Evolutionary conservation across 1,140 invertebrate genomes (phyloP).

Genomic region (Drosophila sulfurigaster): DNA sequence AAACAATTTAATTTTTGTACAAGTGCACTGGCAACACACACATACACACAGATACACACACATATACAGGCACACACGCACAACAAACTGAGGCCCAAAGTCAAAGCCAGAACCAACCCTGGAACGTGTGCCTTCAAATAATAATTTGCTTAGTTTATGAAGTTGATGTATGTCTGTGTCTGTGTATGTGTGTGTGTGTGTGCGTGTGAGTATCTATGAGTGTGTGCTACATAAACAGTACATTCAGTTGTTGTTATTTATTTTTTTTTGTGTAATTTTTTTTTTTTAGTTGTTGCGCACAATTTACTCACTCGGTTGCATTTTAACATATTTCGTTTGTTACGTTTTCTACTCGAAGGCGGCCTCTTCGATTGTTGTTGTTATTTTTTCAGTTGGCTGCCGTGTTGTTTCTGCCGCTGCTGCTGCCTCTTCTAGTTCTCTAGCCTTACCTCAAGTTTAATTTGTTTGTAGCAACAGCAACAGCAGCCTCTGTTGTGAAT

Average conservation of each 20-base stretch:
- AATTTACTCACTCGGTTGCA: slow-evolving; percentile 82
- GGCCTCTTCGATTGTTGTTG: slow-evolving; percentile 67
- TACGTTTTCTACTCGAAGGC: slow-evolving; percentile 65
- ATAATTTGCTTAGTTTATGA: slow-evolving; percentile 84
- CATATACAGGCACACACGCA: neutral
- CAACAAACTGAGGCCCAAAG: slow-evolving; percentile 46
- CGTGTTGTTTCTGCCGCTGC: slow-evolving; percentile 54
- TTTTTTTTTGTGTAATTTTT: slow-evolving; percentile 23
- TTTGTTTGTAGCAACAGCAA: slow-evolving; percentile 54
- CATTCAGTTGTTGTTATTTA: slow-evolving; percentile 38
- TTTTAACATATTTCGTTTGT: slow-evolving; percentile 83
- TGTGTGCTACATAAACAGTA: slow-evolving; percentile 75
- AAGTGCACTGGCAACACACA: slow-evolving; percentile 56
- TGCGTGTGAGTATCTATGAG: slow-evolving; percentile 41
- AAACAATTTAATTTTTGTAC: slow-evolving; percentile 83
- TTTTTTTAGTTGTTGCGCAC: slow-evolving; percentile 65
- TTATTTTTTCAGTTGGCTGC: slow-evolving; percentile 74
- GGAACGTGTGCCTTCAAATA: slow-evolving; percentile 75
- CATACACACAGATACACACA: slow-evolving; percentile 1
- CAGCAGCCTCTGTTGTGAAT: slow-evolving; percentile 14
- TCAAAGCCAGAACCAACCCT: slow-evolving; percentile 53
- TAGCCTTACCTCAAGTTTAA: slow-evolving; percentile 72
- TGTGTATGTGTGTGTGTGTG: slow-evolving; percentile 30
- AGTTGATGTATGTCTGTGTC: slow-evolving; percentile 46
- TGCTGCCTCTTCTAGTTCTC: slow-evolving; percentile 22